Evolutionary conservation across 2,797 vertebrate genomes (phyloP), one percentile per base, ranked within the genome.

Genomic region (Platalea minor): DNA sequence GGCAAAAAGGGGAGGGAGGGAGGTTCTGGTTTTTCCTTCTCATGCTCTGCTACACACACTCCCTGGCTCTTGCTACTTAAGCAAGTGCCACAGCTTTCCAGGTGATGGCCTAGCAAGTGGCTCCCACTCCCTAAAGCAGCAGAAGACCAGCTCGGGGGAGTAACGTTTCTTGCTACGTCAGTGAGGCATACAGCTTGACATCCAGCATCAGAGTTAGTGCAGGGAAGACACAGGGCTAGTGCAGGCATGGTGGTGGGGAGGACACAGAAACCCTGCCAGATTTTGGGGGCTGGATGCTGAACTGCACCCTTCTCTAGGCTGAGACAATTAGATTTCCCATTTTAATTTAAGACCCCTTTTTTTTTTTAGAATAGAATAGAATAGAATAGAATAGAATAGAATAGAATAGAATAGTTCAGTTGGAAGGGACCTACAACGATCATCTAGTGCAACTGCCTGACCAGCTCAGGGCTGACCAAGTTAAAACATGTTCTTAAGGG

Each of bases 131-230:
- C 50, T 41, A 33, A 33, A 53, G 83, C 57, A 75, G 43, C 63
- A 33, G 83, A 7, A 25, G 53, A 72, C 9, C 29, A 28, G 6
- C 19, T 21, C 1, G 2, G 31, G 21, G n/a, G 37, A 67, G 35
- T n/a, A 6, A 9, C 1, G 1, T 17, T 33, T 80, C 28, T 26
- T 57, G 5, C 16, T 43, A 9, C 0, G 0, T 48, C 48, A 48
- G 46, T 20, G 93, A 69, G 43, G 23, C 7, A 16, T 23, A 64
- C 11, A 53, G 28, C 25, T 21, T 28, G 65, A 31, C 39, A 21
- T 10, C 13, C 35, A 54, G 31, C 4, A 1, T 17, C 17, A 39
- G 13, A 41, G 28, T 43, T 3, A 10, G 13, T 5, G 28, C n/a
- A 35, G 59, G 39, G 31, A 43, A 16, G 10, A 37, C 4, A 3